phyloP scores from a whole-genome alignment of 2,888 invertebrate genomes.

The Caenorhabditis sinica region DNA sequence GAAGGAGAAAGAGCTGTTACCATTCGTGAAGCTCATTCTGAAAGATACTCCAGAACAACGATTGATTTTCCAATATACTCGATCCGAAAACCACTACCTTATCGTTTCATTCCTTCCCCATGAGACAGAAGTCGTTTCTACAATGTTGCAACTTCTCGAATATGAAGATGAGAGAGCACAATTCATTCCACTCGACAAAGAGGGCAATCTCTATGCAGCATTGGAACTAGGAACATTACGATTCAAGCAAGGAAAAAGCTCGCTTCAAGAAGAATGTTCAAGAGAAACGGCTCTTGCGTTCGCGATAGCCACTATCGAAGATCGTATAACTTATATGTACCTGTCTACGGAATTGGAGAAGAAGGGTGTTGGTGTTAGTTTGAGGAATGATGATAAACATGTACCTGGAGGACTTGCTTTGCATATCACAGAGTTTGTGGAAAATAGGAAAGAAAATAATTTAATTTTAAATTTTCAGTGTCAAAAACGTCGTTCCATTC shows the following conservation, averaged over 20 bases:
- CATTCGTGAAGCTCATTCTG: slow-evolving; percentile 63
- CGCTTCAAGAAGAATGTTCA: slow-evolving; percentile 20
- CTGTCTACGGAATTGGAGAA: slow-evolving; percentile 75
- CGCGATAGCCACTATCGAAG: slow-evolving; percentile 80
- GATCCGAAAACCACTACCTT: slow-evolving; percentile 73
- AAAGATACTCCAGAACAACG: slow-evolving; percentile 61
- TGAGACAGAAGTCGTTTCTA: slow-evolving; percentile 48
- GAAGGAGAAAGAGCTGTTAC: slow-evolving; percentile 63
- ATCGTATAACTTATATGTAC: slow-evolving; percentile 76
- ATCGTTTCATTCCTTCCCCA: slow-evolving; percentile 70
- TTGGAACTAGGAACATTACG: slow-evolving; percentile 22
- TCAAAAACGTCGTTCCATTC: slow-evolving; percentile 46
- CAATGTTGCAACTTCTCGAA: slow-evolving; percentile 64
- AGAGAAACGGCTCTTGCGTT: slow-evolving; percentile 62
- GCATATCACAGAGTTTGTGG: slow-evolving; percentile 72
- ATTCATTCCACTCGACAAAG: slow-evolving; percentile 61
- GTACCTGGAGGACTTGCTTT: slow-evolving; percentile 78
- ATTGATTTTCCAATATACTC: slow-evolving; percentile 73
- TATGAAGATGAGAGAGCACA: slow-evolving; percentile 52
- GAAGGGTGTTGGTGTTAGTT: slow-evolving; percentile 71
- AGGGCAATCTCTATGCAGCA: slow-evolving; percentile 2
- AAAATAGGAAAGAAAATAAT: neutral
- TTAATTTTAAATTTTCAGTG: slow-evolving; percentile 38
- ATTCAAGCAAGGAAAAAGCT: neutral
- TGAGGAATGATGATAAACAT: slow-evolving; percentile 57